Conservation (phyloP, 2,797 vertebrate species). For the Gobio occitaniae region DNA sequence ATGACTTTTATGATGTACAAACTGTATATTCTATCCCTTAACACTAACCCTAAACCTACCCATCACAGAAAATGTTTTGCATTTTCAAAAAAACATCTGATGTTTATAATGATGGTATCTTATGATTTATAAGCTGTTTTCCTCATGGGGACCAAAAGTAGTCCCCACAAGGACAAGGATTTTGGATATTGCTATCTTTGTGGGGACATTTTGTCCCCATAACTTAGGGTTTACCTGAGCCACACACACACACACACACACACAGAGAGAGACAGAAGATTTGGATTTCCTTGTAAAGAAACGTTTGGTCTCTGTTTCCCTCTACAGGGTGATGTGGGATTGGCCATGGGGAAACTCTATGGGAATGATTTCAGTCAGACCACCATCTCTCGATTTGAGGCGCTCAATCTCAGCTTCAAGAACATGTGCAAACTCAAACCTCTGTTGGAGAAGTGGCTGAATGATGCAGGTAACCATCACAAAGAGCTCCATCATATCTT, state of each 20-base stretch:
- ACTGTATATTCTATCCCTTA: too few relatives aligned
- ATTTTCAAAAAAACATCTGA: too few relatives aligned
- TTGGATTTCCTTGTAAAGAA: not conserved
- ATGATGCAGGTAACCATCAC: slow-evolving; percentile 82
- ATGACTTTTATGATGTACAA: too few relatives aligned
- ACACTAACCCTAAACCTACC: too few relatives aligned
- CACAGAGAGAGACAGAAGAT: not conserved
- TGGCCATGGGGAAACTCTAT: slow-evolving; percentile 95
- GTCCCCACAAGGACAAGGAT: too few relatives aligned
- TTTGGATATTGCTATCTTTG: too few relatives aligned
- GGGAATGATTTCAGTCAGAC: slow-evolving; percentile 96
- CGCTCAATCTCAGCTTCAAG: slow-evolving; percentile 95
- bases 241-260: not conserved
- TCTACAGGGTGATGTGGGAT: slow-evolving; percentile 87
- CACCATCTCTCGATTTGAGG: slow-evolving; percentile 94
- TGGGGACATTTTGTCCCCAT: too few relatives aligned
- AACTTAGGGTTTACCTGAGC: too few relatives aligned
- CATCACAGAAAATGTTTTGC: too few relatives aligned
- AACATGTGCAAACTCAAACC: slow-evolving; percentile 98
- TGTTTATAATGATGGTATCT: too few relatives aligned
- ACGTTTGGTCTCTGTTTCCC: not conserved
- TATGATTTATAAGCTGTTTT: too few relatives aligned
- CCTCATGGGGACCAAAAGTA: too few relatives aligned
- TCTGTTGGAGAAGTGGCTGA: slow-evolving; percentile 94
- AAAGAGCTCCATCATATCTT: not conserved